Evolutionary conservation across 2,888 invertebrate species (phyloP).

Genomic region (Cyrtodaria siliqua): DNA sequence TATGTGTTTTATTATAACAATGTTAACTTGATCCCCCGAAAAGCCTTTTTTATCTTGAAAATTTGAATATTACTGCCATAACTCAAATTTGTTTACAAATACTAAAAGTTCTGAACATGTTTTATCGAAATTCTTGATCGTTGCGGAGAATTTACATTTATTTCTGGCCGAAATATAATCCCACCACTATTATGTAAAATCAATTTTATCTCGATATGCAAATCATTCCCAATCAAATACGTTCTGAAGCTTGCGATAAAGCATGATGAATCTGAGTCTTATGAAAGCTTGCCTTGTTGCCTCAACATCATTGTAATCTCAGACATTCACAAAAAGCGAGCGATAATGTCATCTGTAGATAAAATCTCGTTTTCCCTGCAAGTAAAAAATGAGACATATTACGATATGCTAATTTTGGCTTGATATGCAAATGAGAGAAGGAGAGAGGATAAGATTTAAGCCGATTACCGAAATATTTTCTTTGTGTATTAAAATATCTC

Average conservation of each 20-base stretch:
- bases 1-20: slow-evolving; percentile 15
- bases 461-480: slow-evolving; percentile 66
- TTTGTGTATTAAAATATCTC: slow-evolving; percentile 60
- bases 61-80: slow-evolving; percentile 53
- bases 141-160: slow-evolving; percentile 53
- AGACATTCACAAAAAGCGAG: slow-evolving; percentile 34
- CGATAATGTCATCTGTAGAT: slow-evolving; percentile 56
- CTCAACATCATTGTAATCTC: slow-evolving; percentile 50
- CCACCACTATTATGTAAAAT: slow-evolving; percentile 63
- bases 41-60: slow-evolving; percentile 38
- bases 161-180: slow-evolving; percentile 66
- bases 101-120: slow-evolving; percentile 39
- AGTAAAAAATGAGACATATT: slow-evolving; percentile 67
- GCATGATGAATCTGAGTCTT: slow-evolving; percentile 56
- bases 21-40: slow-evolving; percentile 31
- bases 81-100: slow-evolving; percentile 55
- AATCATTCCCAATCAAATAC: slow-evolving; percentile 61
- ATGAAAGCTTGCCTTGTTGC: slow-evolving; percentile 64
- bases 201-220: slow-evolving; percentile 66
- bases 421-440: slow-evolving; percentile 63
- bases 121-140: slow-evolving; percentile 38
- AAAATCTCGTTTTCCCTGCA: slow-evolving; percentile 50
- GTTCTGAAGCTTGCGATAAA: slow-evolving; percentile 54
- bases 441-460: slow-evolving; percentile 59
- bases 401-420: slow-evolving; percentile 65